Conservation (phyloP, 1,140 invertebrate species). For the Musca domestica region DNA sequence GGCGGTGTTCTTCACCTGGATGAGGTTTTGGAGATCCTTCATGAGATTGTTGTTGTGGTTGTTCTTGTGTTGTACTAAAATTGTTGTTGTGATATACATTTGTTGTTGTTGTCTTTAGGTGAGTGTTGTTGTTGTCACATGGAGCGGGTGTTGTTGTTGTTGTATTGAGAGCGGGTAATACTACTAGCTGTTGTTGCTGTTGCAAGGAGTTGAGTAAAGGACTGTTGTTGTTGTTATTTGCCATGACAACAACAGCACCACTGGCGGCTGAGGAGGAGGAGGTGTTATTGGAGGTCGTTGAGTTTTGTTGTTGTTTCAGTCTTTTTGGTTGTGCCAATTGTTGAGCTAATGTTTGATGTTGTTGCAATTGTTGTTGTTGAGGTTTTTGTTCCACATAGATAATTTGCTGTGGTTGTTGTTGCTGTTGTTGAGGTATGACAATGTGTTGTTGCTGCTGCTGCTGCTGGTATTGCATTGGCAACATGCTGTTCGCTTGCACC, state of each 20-base stretch:
- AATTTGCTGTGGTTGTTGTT: conserved; percentile 41
- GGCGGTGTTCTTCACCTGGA: background rate
- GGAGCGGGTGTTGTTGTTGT: conserved; percentile 29
- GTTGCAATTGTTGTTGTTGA: conserved; percentile 8
- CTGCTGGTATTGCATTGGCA: background rate
- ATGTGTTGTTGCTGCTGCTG: conserved; percentile 27
- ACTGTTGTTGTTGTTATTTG: background rate
- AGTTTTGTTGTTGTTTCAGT: conserved; percentile 36
- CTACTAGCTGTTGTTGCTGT: conserved; percentile 36
- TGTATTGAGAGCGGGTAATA: conserved; percentile 37
- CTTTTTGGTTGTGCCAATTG: conserved; percentile 46
- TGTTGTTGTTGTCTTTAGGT: background rate
- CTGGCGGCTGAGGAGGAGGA: conserved; percentile 8
- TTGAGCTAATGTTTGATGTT: conserved; percentile 31
- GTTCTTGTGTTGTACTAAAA: conserved; percentile 26
- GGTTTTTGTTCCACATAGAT: conserved; percentile 35
- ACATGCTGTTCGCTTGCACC: background rate
- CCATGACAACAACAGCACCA: too few species aligned
- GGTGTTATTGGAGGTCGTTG: conserved; percentile 8
- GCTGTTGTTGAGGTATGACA: conserved; percentile 39
- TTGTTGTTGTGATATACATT: conserved; percentile 11
- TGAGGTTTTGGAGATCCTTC: conserved; percentile 3
- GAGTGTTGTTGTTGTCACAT: background rate
- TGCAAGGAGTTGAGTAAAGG: background rate
- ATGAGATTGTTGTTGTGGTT: background rate